These are phyloP conservation scores for Tribolium castaneum DNA, from an alignment of 1,140 invertebrate species.

Conservation along the genomic window DNA sequence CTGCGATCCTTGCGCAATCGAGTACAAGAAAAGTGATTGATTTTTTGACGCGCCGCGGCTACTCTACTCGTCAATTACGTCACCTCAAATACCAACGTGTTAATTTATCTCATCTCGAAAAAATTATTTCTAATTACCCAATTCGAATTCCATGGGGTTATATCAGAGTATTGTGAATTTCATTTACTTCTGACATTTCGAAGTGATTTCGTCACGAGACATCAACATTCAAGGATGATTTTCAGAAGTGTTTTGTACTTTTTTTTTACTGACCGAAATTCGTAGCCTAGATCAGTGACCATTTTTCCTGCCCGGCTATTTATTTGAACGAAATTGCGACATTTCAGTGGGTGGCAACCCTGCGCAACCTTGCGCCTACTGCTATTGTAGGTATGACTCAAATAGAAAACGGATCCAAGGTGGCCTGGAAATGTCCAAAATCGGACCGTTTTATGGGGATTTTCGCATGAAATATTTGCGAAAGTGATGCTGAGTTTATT, in stretches of 20 bases:
- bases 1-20: not conserved
- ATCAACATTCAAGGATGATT: conserved; percentile 23
- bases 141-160: not conserved
- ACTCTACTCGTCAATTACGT: not conserved
- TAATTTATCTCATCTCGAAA: conserved; percentile 12
- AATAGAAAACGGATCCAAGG: not conserved
- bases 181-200: conserved; percentile 10
- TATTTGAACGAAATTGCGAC: not conserved
- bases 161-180: not conserved
- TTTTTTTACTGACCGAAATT: not conserved
- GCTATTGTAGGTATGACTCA: not conserved
- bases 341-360: not conserved
- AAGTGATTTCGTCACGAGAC: not conserved
- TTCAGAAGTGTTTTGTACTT: not conserved
- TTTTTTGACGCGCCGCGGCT: not conserved
- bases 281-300: not conserved
- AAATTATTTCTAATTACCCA: conserved; percentile 3
- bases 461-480: not conserved
- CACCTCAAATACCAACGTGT: not conserved
- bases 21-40: not conserved
- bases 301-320: too few species aligned
- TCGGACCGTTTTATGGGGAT: not conserved
- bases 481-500: not conserved
- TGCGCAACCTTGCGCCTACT: not conserved
- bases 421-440: not conserved